Conservation (phyloP, 2,888 invertebrate species). For the Tubulanus polymorphus region DNA sequence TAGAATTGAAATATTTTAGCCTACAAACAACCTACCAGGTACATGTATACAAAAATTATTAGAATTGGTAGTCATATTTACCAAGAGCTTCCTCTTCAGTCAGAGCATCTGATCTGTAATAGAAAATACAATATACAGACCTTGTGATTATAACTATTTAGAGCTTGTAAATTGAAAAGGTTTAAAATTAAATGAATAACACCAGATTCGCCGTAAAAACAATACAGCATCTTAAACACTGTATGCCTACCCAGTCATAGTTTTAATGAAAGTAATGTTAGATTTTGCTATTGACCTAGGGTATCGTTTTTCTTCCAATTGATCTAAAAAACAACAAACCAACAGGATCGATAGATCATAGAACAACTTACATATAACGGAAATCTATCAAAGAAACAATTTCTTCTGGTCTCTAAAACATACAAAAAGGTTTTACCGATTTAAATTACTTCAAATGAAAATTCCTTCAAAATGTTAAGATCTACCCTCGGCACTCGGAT, state of each 20-base stretch:
- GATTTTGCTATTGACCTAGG: no score
- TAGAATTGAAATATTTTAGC: conserved; percentile 16
- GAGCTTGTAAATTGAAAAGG: no score
- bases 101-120: conserved; percentile 73
- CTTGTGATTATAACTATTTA: no score
- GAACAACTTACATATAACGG: conserved; percentile 59
- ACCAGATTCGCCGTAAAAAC: no score
- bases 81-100: conserved; percentile 76
- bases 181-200: no score
- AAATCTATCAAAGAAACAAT: conserved; percentile 84
- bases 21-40: not conserved
- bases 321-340: no score
- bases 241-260: no score
- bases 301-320: no score
- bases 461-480: not conserved
- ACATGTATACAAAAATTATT: conserved; percentile 2
- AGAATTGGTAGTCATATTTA: conserved; percentile 19
- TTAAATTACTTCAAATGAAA: not conserved
- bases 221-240: no score
- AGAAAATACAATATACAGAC: conserved; percentile 11
- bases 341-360: not conserved
- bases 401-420: conserved; percentile 66
- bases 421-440: not conserved
- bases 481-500: no score
- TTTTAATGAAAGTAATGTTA: no score